These are phyloP conservation scores for Ibidorhyncha struthersii DNA, from an alignment of 2,113 vertebrate species.

Conservation along the genomic window DNA sequence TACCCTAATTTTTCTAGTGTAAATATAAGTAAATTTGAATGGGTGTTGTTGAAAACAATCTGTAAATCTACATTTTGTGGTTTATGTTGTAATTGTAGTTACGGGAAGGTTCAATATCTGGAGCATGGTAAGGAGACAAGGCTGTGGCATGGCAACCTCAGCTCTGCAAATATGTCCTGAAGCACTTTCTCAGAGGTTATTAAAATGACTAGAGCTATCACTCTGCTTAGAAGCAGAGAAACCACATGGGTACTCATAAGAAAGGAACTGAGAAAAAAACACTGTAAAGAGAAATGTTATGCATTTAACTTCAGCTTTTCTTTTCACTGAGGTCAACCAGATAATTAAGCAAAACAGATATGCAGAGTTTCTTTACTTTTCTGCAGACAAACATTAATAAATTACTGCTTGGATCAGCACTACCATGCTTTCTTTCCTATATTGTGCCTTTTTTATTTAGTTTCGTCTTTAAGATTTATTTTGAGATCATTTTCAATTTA, in stretches of 20 bases:
- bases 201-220: constrained; percentile 73
- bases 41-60: constrained; percentile 95
- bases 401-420: constrained; percentile 36
- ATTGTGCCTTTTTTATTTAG: background rate
- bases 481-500: constrained; percentile 26
- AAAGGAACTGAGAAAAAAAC: constrained; percentile 55
- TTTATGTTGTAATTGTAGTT: constrained; percentile 96
- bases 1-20: constrained; percentile 99
- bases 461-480: constrained; percentile 24
- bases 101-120: constrained; percentile 99
- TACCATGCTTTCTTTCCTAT: background rate
- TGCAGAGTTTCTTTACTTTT: constrained; percentile 67
- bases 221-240: constrained; percentile 77
- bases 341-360: constrained; percentile 75
- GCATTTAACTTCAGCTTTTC: constrained; percentile 70
- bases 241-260: constrained; percentile 76
- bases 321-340: constrained; percentile 71
- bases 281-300: constrained; percentile 60
- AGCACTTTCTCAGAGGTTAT: constrained; percentile 82
- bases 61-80: constrained; percentile 94
- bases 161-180: constrained; percentile 80
- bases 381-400: constrained; percentile 69
- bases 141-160: constrained; percentile 89
- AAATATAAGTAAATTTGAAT: constrained; percentile 99
- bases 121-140: constrained; percentile 91